A percentile compares a stretch with the other conserved stretches of the same genome.
Evolutionary conservation across 2,113 vertebrate species (phyloP).

Genomic region (Melanostigma gelatinosum): DNA sequence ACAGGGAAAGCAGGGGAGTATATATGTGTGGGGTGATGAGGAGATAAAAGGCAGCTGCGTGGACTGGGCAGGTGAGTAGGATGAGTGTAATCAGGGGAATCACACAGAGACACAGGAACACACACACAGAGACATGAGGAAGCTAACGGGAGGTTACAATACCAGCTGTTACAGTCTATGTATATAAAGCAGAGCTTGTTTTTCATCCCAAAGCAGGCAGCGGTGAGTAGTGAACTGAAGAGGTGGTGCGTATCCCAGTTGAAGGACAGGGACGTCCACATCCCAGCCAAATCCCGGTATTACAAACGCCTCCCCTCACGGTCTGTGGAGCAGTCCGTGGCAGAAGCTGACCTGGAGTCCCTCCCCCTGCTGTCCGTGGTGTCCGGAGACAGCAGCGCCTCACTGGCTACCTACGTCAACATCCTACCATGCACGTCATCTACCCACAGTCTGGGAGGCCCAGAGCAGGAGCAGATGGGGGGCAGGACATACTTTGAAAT

Average conservation of each 20-base stretch:
- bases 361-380: constrained; percentile 63
- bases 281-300: constrained; percentile 82
- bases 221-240: constrained; percentile 87
- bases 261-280: constrained; percentile 85
- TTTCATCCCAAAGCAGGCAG: constrained; percentile 77
- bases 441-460: constrained; percentile 46
- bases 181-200: not conserved
- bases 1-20: too few species aligned
- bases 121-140: too few species aligned
- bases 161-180: not conserved
- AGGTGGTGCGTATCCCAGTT: constrained; percentile 90
- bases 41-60: too few species aligned
- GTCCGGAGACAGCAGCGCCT: constrained; percentile 76
- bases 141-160: too few species aligned
- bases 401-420: constrained; percentile 78
- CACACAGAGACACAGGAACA: too few species aligned
- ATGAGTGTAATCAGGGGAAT: too few species aligned
- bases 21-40: too few species aligned
- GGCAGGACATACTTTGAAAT: constrained; percentile 70
- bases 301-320: constrained; percentile 84
- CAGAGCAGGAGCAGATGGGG: constrained; percentile 23
- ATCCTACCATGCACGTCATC: constrained; percentile 67
- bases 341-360: constrained; percentile 77
- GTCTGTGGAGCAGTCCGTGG: constrained; percentile 83
- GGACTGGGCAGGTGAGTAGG: too few species aligned